Evolutionary conservation across 2,888 invertebrate species (phyloP).

Genomic region (Nemapogon koenigi): DNA sequence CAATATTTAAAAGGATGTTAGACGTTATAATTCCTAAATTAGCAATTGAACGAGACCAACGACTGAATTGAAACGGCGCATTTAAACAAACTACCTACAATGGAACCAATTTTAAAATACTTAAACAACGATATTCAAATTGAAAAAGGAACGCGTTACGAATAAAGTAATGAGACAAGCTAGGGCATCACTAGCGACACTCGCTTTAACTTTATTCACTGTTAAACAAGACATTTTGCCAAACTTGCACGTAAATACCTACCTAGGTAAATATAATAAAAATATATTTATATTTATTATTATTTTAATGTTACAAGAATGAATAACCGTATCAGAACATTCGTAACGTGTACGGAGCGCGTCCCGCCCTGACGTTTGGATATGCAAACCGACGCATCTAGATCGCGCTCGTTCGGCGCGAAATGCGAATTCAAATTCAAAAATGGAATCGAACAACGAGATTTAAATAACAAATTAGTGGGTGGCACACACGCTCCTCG

Average conservation of each 20-base stretch:
- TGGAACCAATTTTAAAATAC: slow-evolving; percentile 57
- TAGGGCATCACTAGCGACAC: neutral
- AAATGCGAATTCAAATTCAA: slow-evolving; percentile 39
- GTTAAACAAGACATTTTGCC: too few species aligned
- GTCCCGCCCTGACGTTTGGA: neutral
- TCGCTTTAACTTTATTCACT: neutral
- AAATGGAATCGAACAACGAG: slow-evolving; percentile 44
- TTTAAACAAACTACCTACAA: slow-evolving; percentile 58
- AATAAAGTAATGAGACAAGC: slow-evolving; percentile 47
- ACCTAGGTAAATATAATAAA: neutral
- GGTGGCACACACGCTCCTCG: slow-evolving; percentile 42
- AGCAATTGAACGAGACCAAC: too few species aligned
- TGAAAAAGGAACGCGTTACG: slow-evolving; percentile 55
- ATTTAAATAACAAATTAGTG: slow-evolving; percentile 59
- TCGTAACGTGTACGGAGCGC: neutral
- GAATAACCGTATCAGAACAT: neutral
- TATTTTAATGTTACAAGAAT: neutral
- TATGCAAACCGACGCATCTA: slow-evolving; percentile 21
- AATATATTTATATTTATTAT: neutral
- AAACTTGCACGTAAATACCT: too few species aligned
- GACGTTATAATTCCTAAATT: too few species aligned
- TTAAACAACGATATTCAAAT: slow-evolving; percentile 61
- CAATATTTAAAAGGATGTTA: too few species aligned
- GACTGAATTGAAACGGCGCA: slow-evolving; percentile 60
- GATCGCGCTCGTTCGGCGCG: too few species aligned